Evolutionary conservation across 2,797 vertebrate species (phyloP).

Genomic region (Diglossa cyanea): DNA sequence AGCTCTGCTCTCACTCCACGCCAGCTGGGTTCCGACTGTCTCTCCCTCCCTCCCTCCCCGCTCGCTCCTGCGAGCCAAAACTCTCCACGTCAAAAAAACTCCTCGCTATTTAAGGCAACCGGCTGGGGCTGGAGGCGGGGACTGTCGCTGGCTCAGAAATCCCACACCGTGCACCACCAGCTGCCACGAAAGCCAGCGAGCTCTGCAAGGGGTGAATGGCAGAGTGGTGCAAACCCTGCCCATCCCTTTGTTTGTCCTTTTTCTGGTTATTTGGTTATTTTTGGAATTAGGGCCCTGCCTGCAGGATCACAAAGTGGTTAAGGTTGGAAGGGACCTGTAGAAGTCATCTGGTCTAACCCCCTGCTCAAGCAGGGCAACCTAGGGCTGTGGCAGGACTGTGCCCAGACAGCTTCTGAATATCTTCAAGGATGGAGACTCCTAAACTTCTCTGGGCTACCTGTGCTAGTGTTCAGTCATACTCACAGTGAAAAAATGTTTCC

Average conservation of each 20-base stretch:
- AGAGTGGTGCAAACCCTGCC: background rate
- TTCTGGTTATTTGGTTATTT: background rate
- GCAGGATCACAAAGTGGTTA: background rate
- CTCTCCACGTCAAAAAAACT: background rate
- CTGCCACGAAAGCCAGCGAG: accelerated
- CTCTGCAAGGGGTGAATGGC: background rate
- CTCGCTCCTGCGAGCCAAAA: background rate
- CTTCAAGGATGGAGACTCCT: background rate
- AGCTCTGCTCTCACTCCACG: background rate
- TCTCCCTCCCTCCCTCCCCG: background rate
- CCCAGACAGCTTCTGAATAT: background rate
- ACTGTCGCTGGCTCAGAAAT: background rate
- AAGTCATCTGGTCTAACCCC: background rate
- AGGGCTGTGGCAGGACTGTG: background rate
- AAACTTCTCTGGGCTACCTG: background rate
- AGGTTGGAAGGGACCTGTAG: background rate
- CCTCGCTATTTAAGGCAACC: conserved; percentile 37
- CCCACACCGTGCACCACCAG: background rate
- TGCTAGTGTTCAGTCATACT: background rate
- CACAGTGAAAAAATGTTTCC: background rate
- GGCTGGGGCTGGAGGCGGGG: background rate
- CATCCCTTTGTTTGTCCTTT: background rate
- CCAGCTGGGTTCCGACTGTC: conserved; percentile 9
- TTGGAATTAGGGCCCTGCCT: background rate
- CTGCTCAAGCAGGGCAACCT: background rate